Evolutionary conservation across 2,888 invertebrate species (phyloP).

Genomic region (Rhamnusium bicolor): DNA sequence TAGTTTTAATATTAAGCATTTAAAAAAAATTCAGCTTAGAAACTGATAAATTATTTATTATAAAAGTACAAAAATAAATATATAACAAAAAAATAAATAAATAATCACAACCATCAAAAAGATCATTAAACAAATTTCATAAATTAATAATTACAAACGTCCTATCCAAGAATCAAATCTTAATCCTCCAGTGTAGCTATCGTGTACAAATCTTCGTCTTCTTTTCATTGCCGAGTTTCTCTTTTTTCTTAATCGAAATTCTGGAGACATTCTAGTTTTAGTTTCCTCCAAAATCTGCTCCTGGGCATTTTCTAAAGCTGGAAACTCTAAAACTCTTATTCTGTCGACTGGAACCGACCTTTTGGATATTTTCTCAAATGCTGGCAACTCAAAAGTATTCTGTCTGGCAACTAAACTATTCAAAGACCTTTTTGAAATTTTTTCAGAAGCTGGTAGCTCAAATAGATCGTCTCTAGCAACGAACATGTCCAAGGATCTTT

Average conservation of each 20-base stretch:
- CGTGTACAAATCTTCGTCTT: constrained; percentile 20
- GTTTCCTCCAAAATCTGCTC: background rate
- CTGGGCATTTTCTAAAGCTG: background rate
- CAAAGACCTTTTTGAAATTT: constrained; percentile 33
- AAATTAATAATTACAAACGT: constrained; percentile 11
- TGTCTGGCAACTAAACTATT: background rate
- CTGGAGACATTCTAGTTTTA: background rate
- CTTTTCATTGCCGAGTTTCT: constrained; percentile 19
- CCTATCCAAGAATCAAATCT: constrained; percentile 32
- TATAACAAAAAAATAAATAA: constrained; percentile 11
- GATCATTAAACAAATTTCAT: background rate
- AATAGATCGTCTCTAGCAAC: background rate
- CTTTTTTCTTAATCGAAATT: constrained; percentile 19
- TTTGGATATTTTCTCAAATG: constrained; percentile 7
- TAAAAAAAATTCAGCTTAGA: background rate
- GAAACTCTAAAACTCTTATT: background rate
- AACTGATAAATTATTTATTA: background rate
- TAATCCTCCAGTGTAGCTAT: constrained; percentile 19
- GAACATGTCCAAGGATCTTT: constrained; percentile 12
- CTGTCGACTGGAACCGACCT: background rate
- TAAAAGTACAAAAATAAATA: constrained; percentile 30
- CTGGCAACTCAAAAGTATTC: constrained; percentile 5
- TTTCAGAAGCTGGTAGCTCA: constrained; percentile 1
- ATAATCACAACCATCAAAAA: constrained; percentile 28
- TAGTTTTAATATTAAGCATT: background rate